Evolutionary conservation across 1,140 invertebrate species (phyloP), one percentile per base, ranked within the genome.

Genomic region (Drosophila ogumai): DNA sequence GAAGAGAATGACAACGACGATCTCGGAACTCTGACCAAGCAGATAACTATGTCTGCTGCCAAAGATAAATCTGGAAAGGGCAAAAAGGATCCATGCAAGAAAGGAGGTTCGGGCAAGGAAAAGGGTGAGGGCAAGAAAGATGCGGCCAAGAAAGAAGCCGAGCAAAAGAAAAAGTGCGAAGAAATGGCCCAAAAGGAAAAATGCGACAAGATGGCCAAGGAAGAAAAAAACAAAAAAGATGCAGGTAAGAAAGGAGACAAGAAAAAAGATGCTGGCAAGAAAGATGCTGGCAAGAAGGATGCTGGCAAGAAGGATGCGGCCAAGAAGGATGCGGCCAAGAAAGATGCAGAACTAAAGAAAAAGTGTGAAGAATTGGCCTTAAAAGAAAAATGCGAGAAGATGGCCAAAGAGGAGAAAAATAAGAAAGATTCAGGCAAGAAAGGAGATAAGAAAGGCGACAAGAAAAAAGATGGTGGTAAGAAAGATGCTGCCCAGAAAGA

Each of bases 371-470:
- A 49, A 65, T 17, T 40, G 13, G 34, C 17, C 13, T 25, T 36
- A 28, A 52, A 60, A 15, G 22, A 57, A 10, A 60, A 44, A 13
- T 52, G 43, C 15, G 38, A 40, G 17, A 34, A 46, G 47, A n/a
- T 41, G n/a, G n/a, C n/a, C 8, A 41, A 41, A 9, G 40, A 41
- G 3, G 40, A 41, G n/a, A 41, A 41, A n/a, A n/a, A 3, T n/a
- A 17, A 38, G 6, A 17, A 34, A 12, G 57, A 47, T 38, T 40
- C 6, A 0, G 32, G 15, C 52, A 36, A 22, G 25, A 8, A n/a
- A n/a, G 38, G 15, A n/a, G 38, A n/a, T 15, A 40, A 40, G 7
- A 15, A n/a, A n/a, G 38, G 38, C 3, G 38, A 40, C 6, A 40
- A 40, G 38, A 19, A 44, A 19, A 9, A 44, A 32, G 9, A 32